These are phyloP conservation scores for Mormyrops boulengeri DNA, from an alignment of 2,797 vertebrate genomes.

Conservation along the genomic window DNA sequence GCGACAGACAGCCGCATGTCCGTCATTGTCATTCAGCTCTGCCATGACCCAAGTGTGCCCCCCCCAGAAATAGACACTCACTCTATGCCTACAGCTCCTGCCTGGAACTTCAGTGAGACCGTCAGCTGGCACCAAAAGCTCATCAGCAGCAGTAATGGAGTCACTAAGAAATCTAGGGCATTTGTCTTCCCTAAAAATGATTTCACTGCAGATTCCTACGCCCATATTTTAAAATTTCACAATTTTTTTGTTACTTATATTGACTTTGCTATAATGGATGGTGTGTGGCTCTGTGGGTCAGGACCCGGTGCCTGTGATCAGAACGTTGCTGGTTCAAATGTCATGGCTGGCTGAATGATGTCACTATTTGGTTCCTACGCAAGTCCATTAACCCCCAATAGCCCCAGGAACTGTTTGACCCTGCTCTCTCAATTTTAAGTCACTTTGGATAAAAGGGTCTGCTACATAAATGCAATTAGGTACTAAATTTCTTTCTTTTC, in stretches of 20 bases:
- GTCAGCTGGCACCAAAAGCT: background rate
- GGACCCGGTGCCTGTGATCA: background rate
- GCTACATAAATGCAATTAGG: background rate
- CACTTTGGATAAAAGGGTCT: background rate
- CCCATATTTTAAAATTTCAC: background rate
- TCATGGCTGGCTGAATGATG: background rate
- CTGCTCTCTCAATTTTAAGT: background rate
- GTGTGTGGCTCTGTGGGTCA: background rate
- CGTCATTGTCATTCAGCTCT: background rate
- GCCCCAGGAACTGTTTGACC: background rate
- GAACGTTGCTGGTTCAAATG: background rate
- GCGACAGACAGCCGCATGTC: background rate
- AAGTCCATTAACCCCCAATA: background rate
- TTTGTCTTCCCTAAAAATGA: background rate
- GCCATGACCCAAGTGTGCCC: background rate
- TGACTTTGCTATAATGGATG: background rate
- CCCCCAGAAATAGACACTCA: background rate
- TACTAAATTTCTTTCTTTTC: background rate
- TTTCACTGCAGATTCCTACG: background rate
- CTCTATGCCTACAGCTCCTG: background rate
- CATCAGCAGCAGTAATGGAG: background rate
- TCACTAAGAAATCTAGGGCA: background rate
- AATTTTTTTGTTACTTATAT: background rate
- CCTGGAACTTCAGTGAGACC: background rate
- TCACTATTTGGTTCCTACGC: background rate